A percentile compares a stretch with the other conserved stretches of the same genome.
Evolutionary conservation across 2,113 vertebrate genomes (phyloP).

Genomic region (Ptilonorhynchus violaceus): DNA sequence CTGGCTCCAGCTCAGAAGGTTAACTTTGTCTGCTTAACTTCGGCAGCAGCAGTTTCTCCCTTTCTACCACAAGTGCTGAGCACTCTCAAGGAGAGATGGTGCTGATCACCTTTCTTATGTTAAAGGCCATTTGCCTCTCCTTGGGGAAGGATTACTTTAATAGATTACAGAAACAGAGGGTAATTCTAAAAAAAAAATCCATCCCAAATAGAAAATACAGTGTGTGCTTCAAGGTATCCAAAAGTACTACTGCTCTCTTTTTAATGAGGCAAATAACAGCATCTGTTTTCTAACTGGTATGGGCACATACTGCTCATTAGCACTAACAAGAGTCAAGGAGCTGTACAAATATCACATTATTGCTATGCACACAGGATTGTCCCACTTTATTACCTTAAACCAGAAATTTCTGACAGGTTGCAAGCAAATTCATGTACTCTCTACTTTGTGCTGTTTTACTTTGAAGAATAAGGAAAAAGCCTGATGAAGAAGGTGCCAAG

Average conservation of each 20-base stretch:
- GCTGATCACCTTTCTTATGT: background rate
- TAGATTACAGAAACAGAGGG: background rate
- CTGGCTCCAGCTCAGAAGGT: background rate
- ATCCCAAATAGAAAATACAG: accelerated
- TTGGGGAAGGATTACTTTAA: background rate
- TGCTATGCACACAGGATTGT: background rate
- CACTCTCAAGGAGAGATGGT: background rate
- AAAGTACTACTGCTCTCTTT: background rate
- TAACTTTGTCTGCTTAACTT: background rate
- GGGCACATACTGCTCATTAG: background rate
- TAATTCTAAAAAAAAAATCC: background rate
- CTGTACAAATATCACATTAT: background rate
- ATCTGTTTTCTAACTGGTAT: background rate
- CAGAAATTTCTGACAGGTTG: background rate
- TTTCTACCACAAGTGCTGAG: background rate
- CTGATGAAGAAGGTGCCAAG: background rate
- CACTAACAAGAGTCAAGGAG: background rate
- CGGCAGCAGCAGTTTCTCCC: background rate
- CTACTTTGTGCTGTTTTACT: background rate
- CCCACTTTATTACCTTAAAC: background rate
- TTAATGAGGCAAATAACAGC: background rate
- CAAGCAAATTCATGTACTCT: background rate
- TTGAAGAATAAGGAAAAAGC: background rate
- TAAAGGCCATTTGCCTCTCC: background rate
- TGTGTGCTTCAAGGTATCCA: background rate